Evolutionary conservation across 2,113 vertebrate species (phyloP), one percentile per base, ranked within the genome.

Genomic region (Lates calcarifer): DNA sequence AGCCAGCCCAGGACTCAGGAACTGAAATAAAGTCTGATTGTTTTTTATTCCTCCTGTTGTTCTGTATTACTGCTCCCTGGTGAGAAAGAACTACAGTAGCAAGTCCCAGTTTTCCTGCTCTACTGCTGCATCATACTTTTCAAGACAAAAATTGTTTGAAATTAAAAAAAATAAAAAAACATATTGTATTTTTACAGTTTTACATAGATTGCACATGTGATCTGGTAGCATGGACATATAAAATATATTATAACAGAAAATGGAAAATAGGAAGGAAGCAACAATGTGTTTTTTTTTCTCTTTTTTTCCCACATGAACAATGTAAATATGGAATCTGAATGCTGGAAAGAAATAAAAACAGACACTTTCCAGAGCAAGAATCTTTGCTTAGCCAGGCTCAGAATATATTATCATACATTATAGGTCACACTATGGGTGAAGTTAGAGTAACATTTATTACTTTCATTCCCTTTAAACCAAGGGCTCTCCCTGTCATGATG

Each of bases 41-140:
- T 82, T 80, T 82, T 82, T 86, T 80, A 81, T 88, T 90, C 86
- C 78, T 74, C 58, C 72, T 90, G 81, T 80, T 92, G 73, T 84
- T 62, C 71, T 75, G 62, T 79, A 79, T 94, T 92, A 88, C 64
- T 39, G 69, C 77, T 83, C 78, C 83, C 79, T 53, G 31, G 72
- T 74, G 81, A 76, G 63, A 71, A 62, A 53, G 28, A 66, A 49
- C 31, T 60, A 74, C 69, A 57, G 67, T 49, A n/a, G 39, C 9
- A 60, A 39, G 63, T 31, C 56, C 29, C 47, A 28, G 35, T 58
- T 62, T 72, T 33, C 58, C 58, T 71, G 55, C 14, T 58, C 28
- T 20, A 5, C 51, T 37, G 22, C 41, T 74, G 37, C 1, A 71
- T 45, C 31, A 22, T 33, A 14, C 35, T 29, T 65, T 37, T 35